phyloP scores from a whole-genome alignment of 2,113 vertebrate species.

The Xyrauchen texanus region DNA sequence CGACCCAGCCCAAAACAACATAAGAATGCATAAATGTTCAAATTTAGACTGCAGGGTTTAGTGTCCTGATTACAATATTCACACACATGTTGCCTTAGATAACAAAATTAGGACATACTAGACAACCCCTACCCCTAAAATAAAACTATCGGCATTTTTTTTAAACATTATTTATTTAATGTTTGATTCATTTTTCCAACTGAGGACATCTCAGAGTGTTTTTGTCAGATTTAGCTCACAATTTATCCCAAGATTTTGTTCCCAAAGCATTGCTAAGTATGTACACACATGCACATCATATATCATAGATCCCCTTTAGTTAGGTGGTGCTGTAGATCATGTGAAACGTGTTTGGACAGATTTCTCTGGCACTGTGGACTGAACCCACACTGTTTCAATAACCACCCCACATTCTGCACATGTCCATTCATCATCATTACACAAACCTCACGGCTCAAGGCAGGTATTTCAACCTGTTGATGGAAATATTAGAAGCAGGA shows the following conservation, averaged over 20 bases:
- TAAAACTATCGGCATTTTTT: too few species aligned
- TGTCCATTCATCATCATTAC: slow-evolving; percentile 60
- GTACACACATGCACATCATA: not conserved
- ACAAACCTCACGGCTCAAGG: slow-evolving; percentile 43
- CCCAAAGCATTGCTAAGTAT: too few species aligned
- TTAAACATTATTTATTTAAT: too few species aligned
- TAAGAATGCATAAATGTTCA: too few species aligned
- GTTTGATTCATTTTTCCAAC: too few species aligned
- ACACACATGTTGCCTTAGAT: not conserved
- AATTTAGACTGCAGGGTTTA: not conserved
- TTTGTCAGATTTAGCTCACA: too few species aligned
- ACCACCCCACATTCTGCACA: slow-evolving; percentile 52
- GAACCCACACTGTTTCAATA: slow-evolving; percentile 62
- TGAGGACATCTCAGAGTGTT: too few species aligned
- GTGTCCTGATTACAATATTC: not conserved
- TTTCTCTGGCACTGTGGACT: slow-evolving; percentile 51
- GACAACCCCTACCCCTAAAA: too few species aligned
- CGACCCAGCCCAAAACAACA: too few species aligned
- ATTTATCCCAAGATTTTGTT: too few species aligned
- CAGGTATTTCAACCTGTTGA: slow-evolving; percentile 56
- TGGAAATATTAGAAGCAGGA: slow-evolving; percentile 7
- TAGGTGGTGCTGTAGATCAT: too few species aligned
- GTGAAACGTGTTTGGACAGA: slow-evolving; percentile 7
- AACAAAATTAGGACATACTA: too few species aligned
- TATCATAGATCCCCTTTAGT: not conserved